Percentiles rank a stretch among this genome's conserved stretches.
Evolutionary conservation across 2,888 invertebrate genomes (phyloP).

Genomic region (Yponomeuta sedellus): DNA sequence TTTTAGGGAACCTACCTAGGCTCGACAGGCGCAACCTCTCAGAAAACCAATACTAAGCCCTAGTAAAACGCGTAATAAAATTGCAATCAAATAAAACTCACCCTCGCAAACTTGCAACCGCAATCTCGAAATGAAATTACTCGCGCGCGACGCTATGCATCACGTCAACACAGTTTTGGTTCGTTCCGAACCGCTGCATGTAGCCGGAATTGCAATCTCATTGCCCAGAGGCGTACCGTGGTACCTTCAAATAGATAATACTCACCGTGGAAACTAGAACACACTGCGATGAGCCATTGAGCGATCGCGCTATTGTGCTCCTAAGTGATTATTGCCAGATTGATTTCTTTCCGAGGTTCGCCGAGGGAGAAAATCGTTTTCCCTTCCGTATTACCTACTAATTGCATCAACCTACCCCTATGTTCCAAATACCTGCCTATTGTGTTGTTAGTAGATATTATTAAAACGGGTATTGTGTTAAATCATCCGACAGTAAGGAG

Average conservation of each 20-base stretch:
- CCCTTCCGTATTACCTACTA: neutral
- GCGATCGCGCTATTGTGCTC: constrained; percentile 11
- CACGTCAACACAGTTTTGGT: neutral
- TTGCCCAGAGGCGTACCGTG: constrained; percentile 12
- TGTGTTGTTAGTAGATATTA: too few species aligned
- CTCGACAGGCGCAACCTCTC: constrained; percentile 18
- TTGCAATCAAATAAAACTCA: neutral
- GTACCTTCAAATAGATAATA: constrained; percentile 1
- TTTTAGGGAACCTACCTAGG: too few species aligned
- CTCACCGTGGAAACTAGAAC: constrained; percentile 17
- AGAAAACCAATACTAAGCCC: neutral
- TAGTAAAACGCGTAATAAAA: neutral
- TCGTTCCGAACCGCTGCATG: neutral
- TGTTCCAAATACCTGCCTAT: too few species aligned
- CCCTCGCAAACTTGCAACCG: neutral
- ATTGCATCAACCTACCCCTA: too few species aligned
- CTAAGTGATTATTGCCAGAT: constrained; percentile 13
- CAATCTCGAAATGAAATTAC: neutral
- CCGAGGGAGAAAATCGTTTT: neutral
- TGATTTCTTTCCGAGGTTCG: constrained; percentile 11
- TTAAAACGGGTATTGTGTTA: too few species aligned
- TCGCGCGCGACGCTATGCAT: neutral
- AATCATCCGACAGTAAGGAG: neutral
- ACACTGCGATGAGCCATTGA: constrained; percentile 14
- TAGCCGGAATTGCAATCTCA: neutral